phyloP scores from a whole-genome alignment of 2,113 vertebrate species.

The Chaetorhynchus papuensis region DNA sequence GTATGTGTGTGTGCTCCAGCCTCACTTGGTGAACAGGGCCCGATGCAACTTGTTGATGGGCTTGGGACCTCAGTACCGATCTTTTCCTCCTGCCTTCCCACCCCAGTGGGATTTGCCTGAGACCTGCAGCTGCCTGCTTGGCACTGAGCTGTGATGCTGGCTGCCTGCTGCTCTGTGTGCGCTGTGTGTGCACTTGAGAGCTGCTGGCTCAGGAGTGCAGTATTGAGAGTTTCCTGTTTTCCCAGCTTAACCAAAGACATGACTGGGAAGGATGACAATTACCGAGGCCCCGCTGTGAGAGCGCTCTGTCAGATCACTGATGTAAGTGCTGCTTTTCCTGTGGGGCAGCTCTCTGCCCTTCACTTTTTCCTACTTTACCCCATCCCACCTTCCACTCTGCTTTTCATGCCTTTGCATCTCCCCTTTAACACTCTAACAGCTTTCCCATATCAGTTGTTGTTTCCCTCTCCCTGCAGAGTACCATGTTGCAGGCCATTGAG shows the following conservation, averaged over 20 bases:
- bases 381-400: background rate
- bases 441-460: background rate
- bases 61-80: background rate
- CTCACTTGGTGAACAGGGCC: background rate
- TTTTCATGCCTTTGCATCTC: background rate
- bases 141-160: background rate
- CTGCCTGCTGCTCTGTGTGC: background rate
- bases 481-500: constrained; percentile 82
- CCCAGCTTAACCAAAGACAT: constrained; percentile 82
- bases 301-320: constrained; percentile 82
- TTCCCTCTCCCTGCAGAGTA: constrained; percentile 65
- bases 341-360: background rate
- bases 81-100: background rate
- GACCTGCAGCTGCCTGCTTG: background rate
- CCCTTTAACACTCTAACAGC: background rate
- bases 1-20: background rate
- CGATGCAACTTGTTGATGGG: background rate
- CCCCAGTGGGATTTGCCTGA: background rate
- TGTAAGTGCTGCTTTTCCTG: constrained; percentile 62
- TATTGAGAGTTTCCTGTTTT: background rate
- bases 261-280: constrained; percentile 84
- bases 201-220: background rate
- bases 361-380: background rate
- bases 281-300: constrained; percentile 78
- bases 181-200: background rate